Percentiles rank a stretch among this genome's conserved stretches.
Evolutionary conservation across 35 echinoderm and acorn worm genomes (phyloP).

Genomic region (Apostichopus parvimensis): DNA sequence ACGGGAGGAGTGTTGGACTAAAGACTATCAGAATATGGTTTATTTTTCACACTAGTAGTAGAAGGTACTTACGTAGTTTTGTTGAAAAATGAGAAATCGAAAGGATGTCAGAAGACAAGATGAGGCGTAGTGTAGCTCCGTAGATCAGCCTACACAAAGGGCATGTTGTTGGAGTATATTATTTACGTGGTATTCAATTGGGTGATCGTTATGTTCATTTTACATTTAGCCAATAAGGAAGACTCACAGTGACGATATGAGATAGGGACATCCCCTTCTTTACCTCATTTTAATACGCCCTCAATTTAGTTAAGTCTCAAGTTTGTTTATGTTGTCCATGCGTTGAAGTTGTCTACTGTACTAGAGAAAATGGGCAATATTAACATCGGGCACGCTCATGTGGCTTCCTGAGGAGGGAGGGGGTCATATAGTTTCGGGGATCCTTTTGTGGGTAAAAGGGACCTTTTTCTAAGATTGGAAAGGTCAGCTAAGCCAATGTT

Average conservation of each 20-base stretch:
- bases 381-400: too few species aligned
- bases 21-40: not conserved
- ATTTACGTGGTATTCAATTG: not conserved
- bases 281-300: not conserved
- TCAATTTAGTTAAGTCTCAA: not conserved
- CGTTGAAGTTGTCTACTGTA: too few species aligned
- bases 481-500: too few species aligned
- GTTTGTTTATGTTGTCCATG: too few species aligned
- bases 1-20: not conserved
- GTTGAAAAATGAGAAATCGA: not conserved
- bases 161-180: not conserved
- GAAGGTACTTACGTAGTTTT: not conserved
- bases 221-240: not conserved
- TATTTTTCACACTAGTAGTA: not conserved
- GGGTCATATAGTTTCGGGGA: too few species aligned
- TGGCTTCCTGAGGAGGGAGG: too few species aligned
- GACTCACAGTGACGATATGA: not conserved
- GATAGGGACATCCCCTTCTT: conserved; percentile 1
- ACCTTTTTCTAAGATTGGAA: too few species aligned
- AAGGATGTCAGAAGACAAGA: not conserved
- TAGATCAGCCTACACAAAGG: not conserved
- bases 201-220: not conserved
- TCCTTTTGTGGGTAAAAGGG: too few species aligned
- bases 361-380: too few species aligned
- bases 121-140: not conserved